A percentile compares a stretch with the other conserved stretches of the same genome.
Conservation (phyloP, 2,888 invertebrate species). For the Ormyrus rosae region DNA sequence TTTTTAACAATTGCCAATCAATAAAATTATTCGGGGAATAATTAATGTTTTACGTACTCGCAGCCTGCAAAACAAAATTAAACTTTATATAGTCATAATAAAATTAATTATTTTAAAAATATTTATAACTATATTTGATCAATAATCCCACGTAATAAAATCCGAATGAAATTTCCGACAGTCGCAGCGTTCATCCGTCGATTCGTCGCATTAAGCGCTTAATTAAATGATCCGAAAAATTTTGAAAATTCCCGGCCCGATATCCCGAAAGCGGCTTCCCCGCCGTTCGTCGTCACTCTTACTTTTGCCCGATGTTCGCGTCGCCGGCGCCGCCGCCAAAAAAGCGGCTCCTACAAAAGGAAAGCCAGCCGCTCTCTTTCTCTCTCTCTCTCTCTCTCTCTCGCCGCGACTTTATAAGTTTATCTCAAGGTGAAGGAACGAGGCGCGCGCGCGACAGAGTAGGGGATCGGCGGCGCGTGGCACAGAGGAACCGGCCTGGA, state of each 20-base stretch:
- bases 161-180: no score
- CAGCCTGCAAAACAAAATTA: no score
- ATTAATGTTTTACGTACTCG: no score
- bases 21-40: no score
- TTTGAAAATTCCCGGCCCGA: neutral
- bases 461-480: conserved; percentile 70
- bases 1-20: no score
- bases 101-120: no score
- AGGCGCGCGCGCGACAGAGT: conserved; percentile 49
- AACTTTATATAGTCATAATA: no score
- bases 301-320: conserved; percentile 21
- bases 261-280: neutral
- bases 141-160: no score
- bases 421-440: conserved; percentile 48
- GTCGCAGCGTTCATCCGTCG: no score
- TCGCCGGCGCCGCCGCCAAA: neutral
- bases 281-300: conserved; percentile 23
- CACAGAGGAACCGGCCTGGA: conserved; percentile 52
- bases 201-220: no score
- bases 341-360: neutral
- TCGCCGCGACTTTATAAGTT: conserved; percentile 26
- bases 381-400: neutral
- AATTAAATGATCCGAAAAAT: no score
- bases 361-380: neutral
- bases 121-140: no score